Evolutionary conservation across 2,797 vertebrate species (phyloP).

Genomic region (Onychomys torridus): DNA sequence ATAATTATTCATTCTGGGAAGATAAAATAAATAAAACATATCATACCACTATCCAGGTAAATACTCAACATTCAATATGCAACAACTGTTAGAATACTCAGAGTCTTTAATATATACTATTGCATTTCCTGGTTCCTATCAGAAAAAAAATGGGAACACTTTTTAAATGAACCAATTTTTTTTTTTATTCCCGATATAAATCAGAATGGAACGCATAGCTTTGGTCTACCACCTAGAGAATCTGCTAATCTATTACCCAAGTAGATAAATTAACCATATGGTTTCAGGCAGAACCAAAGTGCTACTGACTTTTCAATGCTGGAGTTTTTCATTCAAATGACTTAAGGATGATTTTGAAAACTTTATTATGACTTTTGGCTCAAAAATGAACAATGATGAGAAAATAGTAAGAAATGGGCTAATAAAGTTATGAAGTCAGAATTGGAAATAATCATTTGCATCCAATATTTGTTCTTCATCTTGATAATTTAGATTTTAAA

Average conservation of each 20-base stretch:
- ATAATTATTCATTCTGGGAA: background rate
- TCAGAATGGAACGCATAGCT: background rate
- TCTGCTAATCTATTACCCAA: background rate
- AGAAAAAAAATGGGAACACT: background rate
- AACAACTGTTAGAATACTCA: background rate
- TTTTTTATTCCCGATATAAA: background rate
- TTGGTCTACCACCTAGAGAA: background rate
- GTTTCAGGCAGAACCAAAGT: background rate
- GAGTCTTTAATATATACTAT: background rate
- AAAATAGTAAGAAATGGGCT: background rate
- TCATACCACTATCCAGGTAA: background rate
- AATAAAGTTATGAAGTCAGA: background rate
- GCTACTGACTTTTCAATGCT: background rate
- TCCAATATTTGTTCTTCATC: background rate
- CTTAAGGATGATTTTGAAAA: background rate
- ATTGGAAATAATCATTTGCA: background rate
- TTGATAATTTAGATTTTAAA: conserved; percentile 20
- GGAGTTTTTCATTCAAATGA: background rate
- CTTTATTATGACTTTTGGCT: background rate
- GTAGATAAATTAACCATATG: background rate
- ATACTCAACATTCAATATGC: background rate
- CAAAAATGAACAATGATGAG: background rate
- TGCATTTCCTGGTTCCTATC: background rate
- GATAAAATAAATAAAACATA: background rate
- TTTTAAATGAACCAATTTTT: background rate